Evolutionary conservation across 2,888 invertebrate genomes (phyloP).

Genomic region (Drosophila anomalipes): DNA sequence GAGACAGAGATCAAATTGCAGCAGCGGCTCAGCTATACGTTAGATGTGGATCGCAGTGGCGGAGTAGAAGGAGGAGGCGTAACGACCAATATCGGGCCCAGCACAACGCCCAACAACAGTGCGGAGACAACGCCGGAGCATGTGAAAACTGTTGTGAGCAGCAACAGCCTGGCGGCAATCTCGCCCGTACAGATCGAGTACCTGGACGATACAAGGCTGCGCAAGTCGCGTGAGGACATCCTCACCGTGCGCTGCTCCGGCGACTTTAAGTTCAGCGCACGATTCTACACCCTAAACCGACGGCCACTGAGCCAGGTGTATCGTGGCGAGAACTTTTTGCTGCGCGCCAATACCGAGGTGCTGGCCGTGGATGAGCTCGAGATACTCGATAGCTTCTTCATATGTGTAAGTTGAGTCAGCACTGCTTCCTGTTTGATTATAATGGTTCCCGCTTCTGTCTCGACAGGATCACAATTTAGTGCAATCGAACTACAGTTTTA

Average conservation of each 20-base stretch:
- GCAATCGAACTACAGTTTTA: conserved; percentile 85
- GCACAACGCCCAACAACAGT: conserved; percentile 69
- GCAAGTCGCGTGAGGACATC: conserved; percentile 83
- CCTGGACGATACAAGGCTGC: conserved; percentile 81
- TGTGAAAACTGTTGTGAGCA: conserved; percentile 45
- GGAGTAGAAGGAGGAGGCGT: conserved; percentile 21
- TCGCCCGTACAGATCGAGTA: conserved; percentile 84
- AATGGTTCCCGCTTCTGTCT: neutral
- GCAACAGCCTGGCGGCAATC: conserved; percentile 58
- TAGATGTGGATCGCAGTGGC: conserved; percentile 77
- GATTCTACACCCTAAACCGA: conserved; percentile 84
- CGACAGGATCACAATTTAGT: conserved; percentile 84
- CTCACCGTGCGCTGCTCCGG: conserved; percentile 80
- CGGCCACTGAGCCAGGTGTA: conserved; percentile 82
- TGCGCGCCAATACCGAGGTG: conserved; percentile 83
- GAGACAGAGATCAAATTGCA: conserved; percentile 83
- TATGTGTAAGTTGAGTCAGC: conserved; percentile 82
- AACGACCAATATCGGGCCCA: conserved; percentile 21
- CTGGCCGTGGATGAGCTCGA: conserved; percentile 82
- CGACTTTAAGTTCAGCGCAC: conserved; percentile 83
- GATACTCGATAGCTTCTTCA: conserved; percentile 85
- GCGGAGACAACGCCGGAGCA: conserved; percentile 82
- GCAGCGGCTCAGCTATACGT: conserved; percentile 83
- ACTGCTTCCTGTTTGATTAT: neutral
- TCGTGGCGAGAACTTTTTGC: conserved; percentile 84